Evolutionary conservation across 1,140 invertebrate species (phyloP).

Genomic region (Drosophila littoralis): DNA sequence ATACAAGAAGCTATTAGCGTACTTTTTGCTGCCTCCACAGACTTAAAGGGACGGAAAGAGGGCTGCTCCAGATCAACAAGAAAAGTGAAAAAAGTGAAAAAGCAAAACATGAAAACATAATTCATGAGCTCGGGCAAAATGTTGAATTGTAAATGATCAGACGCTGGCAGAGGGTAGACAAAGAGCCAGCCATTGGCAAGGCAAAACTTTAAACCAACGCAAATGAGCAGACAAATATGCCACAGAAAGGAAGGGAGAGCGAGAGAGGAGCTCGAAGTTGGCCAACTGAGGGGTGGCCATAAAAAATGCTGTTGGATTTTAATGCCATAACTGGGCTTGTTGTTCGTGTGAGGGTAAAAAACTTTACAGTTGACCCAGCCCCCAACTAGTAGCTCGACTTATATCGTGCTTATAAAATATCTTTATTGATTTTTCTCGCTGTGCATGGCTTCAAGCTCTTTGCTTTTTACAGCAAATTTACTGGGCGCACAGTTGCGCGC

Average conservation of each 20-base stretch:
- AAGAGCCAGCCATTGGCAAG: neutral
- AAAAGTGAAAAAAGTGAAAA: conserved; percentile 32
- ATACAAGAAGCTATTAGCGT: conserved; percentile 75
- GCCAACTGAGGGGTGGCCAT: conserved; percentile 41
- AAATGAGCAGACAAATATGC: conserved; percentile 44
- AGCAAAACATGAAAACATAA: conserved; percentile 68
- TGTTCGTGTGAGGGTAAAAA: conserved; percentile 33
- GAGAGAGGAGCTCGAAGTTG: conserved; percentile 3
- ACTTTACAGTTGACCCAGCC: conserved; percentile 39
- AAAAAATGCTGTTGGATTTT: conserved; percentile 55
- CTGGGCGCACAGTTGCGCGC: neutral
- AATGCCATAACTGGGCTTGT: conserved; percentile 38
- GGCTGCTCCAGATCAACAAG: conserved; percentile 16
- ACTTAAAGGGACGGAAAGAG: neutral
- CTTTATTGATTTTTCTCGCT: conserved; percentile 60
- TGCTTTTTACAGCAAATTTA: conserved; percentile 9
- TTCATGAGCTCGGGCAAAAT: conserved; percentile 64
- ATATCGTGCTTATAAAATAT: conserved; percentile 25
- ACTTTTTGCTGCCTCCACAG: conserved; percentile 46
- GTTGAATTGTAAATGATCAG: conserved; percentile 77
- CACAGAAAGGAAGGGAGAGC: neutral
- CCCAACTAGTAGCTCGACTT: conserved; percentile 6
- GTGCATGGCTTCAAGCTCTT: conserved; percentile 9
- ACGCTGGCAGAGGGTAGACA: conserved; percentile 20
- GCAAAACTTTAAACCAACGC: conserved; percentile 28